Conservation (phyloP, 1,140 invertebrate species). For the Chlorops oryzae region DNA sequence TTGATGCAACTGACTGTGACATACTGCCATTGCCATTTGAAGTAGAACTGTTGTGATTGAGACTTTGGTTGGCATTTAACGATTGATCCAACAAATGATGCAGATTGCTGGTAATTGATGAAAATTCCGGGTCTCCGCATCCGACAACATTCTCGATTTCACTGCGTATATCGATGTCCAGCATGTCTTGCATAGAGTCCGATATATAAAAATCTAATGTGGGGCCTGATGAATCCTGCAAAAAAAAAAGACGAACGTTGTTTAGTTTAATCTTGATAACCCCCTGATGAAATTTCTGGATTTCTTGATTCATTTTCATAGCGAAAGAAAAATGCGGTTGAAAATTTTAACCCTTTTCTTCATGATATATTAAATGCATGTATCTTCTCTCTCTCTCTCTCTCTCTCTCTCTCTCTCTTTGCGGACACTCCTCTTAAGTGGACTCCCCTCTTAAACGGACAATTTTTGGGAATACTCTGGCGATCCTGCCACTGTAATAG, state of each 20-base stretch:
- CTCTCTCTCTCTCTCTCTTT: too few species aligned
- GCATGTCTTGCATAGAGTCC: constrained; percentile 68
- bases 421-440: too few species aligned
- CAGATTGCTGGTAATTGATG: too few species aligned
- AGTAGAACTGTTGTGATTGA: constrained; percentile 20
- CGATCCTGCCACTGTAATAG: too few species aligned
- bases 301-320: not conserved
- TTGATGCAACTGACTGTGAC: constrained; percentile 12
- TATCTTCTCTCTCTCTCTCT: too few species aligned
- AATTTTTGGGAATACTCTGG: too few species aligned
- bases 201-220: constrained; percentile 58
- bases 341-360: not conserved
- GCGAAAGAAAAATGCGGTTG: not conserved
- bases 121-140: constrained; percentile 58
- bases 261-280: not conserved
- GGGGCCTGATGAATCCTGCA: constrained; percentile 51
- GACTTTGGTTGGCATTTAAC: constrained; percentile 33
- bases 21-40: not conserved
- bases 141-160: constrained; percentile 71
- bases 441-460: too few species aligned
- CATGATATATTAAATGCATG: not conserved
- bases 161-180: constrained; percentile 74
- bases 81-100: constrained; percentile 38
- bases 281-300: not conserved
- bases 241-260: constrained; percentile 15